Conservation (phyloP, 2,797 vertebrate species). For the Nyctibius grandis region DNA sequence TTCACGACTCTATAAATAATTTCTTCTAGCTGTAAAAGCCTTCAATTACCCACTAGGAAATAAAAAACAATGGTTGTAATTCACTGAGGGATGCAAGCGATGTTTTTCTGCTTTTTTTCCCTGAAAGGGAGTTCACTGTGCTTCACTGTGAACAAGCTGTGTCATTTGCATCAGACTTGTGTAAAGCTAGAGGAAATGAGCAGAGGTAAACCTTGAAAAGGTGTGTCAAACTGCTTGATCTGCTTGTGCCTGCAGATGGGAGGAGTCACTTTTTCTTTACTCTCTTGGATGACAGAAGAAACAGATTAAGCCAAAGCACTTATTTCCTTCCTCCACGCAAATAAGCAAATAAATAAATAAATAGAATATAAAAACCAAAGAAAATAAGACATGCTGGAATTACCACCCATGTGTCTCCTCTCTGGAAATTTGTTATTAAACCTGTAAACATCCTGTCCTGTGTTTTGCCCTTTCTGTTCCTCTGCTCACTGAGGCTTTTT, state of each 20-base stretch:
- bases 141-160: background rate
- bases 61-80: slow-evolving; percentile 47
- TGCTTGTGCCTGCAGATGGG: background rate
- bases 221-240: background rate
- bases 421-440: background rate
- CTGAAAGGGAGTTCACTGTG: slow-evolving; percentile 3
- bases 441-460: background rate
- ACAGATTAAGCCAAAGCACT: background rate
- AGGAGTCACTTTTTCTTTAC: background rate
- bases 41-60: slow-evolving; percentile 59
- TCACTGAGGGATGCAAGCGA: slow-evolving; percentile 9
- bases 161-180: background rate
- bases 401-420: background rate
- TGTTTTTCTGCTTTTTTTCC: background rate
- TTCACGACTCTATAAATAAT: slow-evolving; percentile 57
- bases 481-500: background rate
- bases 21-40: slow-evolving; percentile 44
- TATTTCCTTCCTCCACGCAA: background rate
- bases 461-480: background rate
- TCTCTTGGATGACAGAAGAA: background rate
- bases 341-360: background rate
- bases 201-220: background rate
- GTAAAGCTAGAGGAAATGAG: background rate
- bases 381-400: background rate
- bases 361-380: background rate